Percentiles rank a stretch among this genome's conserved stretches.
Conservation (phyloP, 1,140 invertebrate genomes). For the Drosophila subobscura region DNA sequence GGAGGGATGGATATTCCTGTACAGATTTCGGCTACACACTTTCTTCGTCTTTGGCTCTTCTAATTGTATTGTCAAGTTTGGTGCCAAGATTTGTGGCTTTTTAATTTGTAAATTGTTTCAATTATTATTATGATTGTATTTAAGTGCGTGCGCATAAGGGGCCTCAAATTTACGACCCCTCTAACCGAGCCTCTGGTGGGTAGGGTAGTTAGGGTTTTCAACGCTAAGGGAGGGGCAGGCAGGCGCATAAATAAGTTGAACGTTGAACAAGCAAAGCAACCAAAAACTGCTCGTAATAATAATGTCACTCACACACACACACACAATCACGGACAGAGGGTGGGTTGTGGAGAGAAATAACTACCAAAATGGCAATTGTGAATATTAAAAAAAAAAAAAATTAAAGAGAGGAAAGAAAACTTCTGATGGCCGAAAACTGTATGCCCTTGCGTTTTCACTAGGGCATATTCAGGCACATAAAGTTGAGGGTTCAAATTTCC, state of each 20-base stretch:
- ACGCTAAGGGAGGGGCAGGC: slow-evolving; percentile 16
- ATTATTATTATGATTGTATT: slow-evolving; percentile 83
- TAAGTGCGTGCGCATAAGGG: slow-evolving; percentile 80
- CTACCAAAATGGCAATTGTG: slow-evolving; percentile 81
- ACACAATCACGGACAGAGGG: slow-evolving; percentile 35
- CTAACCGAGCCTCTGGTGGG: slow-evolving; percentile 17
- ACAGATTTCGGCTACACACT: slow-evolving; percentile 52
- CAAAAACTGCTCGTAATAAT: slow-evolving; percentile 80
- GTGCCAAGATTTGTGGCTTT: slow-evolving; percentile 82
- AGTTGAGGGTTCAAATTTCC: no score
- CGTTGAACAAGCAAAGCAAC: slow-evolving; percentile 76
- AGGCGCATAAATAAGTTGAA: slow-evolving; percentile 78
- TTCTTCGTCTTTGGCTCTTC: slow-evolving; percentile 46
- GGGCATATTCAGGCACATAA: no score
- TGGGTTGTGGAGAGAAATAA: slow-evolving; percentile 40
- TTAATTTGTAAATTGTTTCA: slow-evolving; percentile 83
- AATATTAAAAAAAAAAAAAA: slow-evolving; percentile 74
- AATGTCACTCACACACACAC: slow-evolving; percentile 69
- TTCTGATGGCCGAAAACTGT: no score
- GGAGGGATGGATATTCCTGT: slow-evolving; percentile 39
- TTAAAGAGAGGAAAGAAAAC: slow-evolving; percentile 13
- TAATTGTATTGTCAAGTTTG: slow-evolving; percentile 80
- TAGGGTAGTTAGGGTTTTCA: slow-evolving; percentile 23
- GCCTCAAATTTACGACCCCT: slow-evolving; percentile 73
- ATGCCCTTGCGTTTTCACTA: no score